phyloP scores from a whole-genome alignment of 1,140 invertebrate genomes.

The Riptortus pedestris region DNA sequence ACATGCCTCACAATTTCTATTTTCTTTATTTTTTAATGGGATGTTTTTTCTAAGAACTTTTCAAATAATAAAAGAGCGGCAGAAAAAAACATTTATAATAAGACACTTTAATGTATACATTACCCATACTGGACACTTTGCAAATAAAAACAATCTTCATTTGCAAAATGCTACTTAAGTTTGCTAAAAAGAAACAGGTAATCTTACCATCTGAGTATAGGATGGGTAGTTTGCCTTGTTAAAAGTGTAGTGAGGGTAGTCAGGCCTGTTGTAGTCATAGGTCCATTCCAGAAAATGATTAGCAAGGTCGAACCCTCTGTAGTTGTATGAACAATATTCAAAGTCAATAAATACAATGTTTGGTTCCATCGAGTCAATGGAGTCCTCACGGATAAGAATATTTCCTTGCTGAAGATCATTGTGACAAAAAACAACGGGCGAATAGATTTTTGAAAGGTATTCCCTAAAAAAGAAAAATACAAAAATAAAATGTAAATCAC shows the following conservation, averaged over 20 bases:
- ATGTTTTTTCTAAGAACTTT: too few relatives aligned
- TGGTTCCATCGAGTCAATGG: neutral
- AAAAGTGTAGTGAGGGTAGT: constrained; percentile 68
- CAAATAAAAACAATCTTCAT: neutral
- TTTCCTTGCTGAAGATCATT: constrained; percentile 95
- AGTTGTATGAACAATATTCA: constrained; percentile 90
- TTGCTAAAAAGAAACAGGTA: neutral
- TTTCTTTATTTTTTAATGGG: too few relatives aligned
- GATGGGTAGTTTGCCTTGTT: constrained; percentile 55
- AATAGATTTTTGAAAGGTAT: constrained; percentile 41
- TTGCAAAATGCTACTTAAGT: neutral
- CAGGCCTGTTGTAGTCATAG: constrained; percentile 73
- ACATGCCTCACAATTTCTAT: too few relatives aligned
- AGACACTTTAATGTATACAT: neutral
- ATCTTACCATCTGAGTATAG: constrained; percentile 64
- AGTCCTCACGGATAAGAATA: constrained; percentile 36
- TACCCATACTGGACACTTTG: neutral
- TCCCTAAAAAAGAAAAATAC: constrained; percentile 34
- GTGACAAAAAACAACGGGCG: constrained; percentile 91
- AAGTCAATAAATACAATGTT: constrained; percentile 74
- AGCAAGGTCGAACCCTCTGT: constrained; percentile 86
- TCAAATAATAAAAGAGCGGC: neutral
- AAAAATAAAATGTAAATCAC: constrained; percentile 1
- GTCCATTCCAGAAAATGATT: constrained; percentile 95
- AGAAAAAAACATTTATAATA: neutral